Evolutionary conservation across 2,888 invertebrate species (phyloP).

Genomic region (Caenorhabditis sp.): DNA sequence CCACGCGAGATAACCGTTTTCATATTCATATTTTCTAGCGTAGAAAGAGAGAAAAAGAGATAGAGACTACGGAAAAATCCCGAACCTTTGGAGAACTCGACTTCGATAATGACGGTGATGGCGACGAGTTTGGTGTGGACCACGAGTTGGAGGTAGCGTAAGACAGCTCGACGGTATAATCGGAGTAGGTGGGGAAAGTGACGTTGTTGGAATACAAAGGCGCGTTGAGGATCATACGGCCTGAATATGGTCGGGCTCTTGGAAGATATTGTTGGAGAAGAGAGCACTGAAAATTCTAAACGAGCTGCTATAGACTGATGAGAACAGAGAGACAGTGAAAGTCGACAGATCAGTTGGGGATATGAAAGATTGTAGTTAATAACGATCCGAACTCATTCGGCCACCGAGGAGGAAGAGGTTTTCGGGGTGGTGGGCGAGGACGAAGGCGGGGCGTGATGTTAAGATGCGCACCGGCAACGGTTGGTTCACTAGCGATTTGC

Average conservation of each 20-base stretch:
- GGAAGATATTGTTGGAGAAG: neutral
- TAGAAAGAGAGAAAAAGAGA: too few relatives aligned
- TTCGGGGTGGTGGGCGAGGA: constrained; percentile 51
- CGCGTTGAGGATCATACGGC: constrained; percentile 56
- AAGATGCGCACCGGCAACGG: constrained; percentile 56
- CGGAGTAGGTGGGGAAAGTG: constrained; percentile 19
- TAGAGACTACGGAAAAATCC: constrained; percentile 1
- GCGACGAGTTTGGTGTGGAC: constrained; percentile 32
- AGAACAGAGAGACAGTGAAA: constrained; percentile 1
- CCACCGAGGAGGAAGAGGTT: constrained; percentile 59
- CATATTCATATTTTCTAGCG: constrained; percentile 18
- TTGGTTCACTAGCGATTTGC: constrained; percentile 58
- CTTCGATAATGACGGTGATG: constrained; percentile 46
- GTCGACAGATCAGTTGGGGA: neutral
- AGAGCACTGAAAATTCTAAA: constrained; percentile 11
- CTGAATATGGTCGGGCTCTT: neutral
- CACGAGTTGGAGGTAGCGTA: constrained; percentile 37
- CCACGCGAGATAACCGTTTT: constrained; percentile 17
- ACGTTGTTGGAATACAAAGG: constrained; percentile 15
- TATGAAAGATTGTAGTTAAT: constrained; percentile 18
- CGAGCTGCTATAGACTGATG: neutral
- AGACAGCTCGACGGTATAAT: constrained; percentile 50
- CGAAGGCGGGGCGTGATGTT: constrained; percentile 55
- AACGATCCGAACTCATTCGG: constrained; percentile 48
- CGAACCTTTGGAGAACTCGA: constrained; percentile 53